Evolutionary conservation across 1,140 invertebrate species (phyloP).

Genomic region (Heliconius nattereri): DNA sequence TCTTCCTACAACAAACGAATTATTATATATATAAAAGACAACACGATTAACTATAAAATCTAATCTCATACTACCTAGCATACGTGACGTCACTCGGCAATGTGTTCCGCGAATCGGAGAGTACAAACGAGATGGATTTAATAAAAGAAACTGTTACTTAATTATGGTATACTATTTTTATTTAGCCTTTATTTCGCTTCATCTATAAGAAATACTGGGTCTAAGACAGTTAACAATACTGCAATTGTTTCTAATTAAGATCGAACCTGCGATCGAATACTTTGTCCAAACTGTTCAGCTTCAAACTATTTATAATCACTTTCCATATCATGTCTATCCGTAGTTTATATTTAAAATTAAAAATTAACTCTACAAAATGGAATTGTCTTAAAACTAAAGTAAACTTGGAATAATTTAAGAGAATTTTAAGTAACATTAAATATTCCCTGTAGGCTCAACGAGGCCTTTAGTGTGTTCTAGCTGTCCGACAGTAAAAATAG

Average conservation of each 20-base stretch:
- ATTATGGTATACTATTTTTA: slow-evolving; percentile 15
- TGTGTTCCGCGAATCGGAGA: slow-evolving; percentile 37
- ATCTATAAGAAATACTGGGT: slow-evolving; percentile 1
- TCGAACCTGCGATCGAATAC: slow-evolving; percentile 1
- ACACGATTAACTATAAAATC: slow-evolving; percentile 70
- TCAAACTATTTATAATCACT: background rate
- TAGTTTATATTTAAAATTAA: slow-evolving; percentile 16
- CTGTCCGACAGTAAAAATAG: background rate
- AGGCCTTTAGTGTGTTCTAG: background rate
- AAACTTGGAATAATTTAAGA: slow-evolving; percentile 20
- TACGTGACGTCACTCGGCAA: slow-evolving; percentile 51
- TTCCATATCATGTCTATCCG: slow-evolving; percentile 4
- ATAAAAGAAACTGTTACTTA: background rate
- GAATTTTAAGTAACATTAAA: slow-evolving; percentile 1
- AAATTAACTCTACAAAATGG: background rate
- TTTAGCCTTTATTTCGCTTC: background rate
- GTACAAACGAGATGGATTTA: slow-evolving; percentile 19
- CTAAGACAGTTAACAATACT: slow-evolving; percentile 1
- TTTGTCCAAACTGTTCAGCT: slow-evolving; percentile 1
- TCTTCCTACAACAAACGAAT: background rate
- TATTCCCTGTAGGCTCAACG: slow-evolving; percentile 21
- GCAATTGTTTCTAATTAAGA: background rate
- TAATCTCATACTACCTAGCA: slow-evolving; percentile 70
- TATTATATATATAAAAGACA: background rate
- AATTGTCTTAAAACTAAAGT: slow-evolving; percentile 8